phyloP scores from a whole-genome alignment of 1,140 invertebrate genomes.

The Meteorus sp. region DNA sequence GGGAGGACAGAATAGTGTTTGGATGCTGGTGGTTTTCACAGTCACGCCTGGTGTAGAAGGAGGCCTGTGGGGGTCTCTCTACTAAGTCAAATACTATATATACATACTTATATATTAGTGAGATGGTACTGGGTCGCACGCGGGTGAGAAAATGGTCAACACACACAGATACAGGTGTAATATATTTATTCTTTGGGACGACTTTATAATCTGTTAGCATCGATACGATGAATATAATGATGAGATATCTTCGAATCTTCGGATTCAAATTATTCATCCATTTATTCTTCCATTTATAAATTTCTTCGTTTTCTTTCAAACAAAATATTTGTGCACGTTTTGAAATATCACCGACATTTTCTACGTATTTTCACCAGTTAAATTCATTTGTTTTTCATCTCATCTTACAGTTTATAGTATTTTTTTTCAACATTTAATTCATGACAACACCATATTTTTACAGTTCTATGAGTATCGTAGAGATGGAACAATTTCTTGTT shows the following conservation, averaged over 20 bases:
- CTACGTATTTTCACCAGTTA: too few species aligned
- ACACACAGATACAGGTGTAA: slow-evolving; percentile 51
- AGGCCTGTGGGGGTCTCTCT: slow-evolving; percentile 10
- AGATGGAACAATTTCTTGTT: not conserved
- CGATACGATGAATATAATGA: slow-evolving; percentile 34
- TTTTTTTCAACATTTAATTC: too few species aligned
- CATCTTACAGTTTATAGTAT: too few species aligned
- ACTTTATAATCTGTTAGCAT: slow-evolving; percentile 53
- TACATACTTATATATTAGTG: too few species aligned
- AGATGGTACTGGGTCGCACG: slow-evolving; percentile 23
- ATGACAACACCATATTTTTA: too few species aligned
- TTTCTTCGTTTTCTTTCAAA: not conserved
- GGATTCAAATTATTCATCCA: too few species aligned
- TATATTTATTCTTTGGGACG: slow-evolving; percentile 39
- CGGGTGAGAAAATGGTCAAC: slow-evolving; percentile 36
- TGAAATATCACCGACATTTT: not conserved
- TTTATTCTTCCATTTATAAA: too few species aligned
- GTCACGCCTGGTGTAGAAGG: slow-evolving; percentile 53
- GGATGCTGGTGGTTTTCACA: slow-evolving; percentile 54
- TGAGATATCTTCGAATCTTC: too few species aligned
- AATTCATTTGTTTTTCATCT: too few species aligned
- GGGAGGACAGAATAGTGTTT: slow-evolving; percentile 43
- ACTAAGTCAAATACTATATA: not conserved
- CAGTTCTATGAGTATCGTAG: too few species aligned
- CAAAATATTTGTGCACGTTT: not conserved